A percentile compares a stretch with the other conserved stretches of the same genome.
Conservation (phyloP, 2,797 vertebrate species). For the Enoplosus armatus region DNA sequence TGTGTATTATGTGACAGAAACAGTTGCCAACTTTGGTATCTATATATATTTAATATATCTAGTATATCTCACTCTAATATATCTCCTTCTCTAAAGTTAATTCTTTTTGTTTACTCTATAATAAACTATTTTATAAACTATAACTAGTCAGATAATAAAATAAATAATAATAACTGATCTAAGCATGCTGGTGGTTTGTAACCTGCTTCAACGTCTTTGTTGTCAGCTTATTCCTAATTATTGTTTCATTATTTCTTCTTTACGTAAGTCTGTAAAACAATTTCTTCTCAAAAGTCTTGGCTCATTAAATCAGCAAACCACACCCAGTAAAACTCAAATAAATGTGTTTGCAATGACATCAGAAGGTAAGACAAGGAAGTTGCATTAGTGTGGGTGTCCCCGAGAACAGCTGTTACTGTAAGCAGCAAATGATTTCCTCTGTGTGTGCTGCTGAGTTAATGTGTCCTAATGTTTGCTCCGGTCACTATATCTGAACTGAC, state of each 20-base stretch:
- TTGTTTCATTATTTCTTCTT: background rate
- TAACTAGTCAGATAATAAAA: background rate
- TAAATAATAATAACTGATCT: background rate
- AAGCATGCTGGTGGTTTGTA: background rate
- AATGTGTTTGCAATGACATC: background rate
- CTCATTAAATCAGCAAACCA: background rate
- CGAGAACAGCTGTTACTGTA: background rate
- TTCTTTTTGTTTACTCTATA: background rate
- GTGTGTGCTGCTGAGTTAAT: background rate
- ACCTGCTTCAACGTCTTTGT: background rate
- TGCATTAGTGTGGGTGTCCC: too few relatives aligned
- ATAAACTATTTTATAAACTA: background rate
- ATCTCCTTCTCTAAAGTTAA: background rate
- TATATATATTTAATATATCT: slow-evolving; percentile 31
- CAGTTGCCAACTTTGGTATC: background rate
- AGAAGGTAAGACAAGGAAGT: background rate
- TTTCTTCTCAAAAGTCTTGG: background rate
- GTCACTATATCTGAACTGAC: background rate
- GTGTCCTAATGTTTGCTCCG: background rate
- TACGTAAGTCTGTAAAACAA: background rate
- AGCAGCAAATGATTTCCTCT: background rate
- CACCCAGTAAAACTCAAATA: background rate
- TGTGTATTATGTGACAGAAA: background rate
- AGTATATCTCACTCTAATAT: slow-evolving; percentile 16
- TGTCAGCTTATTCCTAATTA: background rate